These are phyloP conservation scores for Ovis aries DNA, from an alignment of 2,113 vertebrate genomes.

Conservation along the genomic window ARS-UI_Ramb_v3.0 NC_056065.1:76445501-76446000, in stretches of 20 bases:
- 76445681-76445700: neutral
- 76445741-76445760: neutral
- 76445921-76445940: neutral
- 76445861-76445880: neutral
- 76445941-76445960: too few relatives aligned
- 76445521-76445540: neutral
- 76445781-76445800: rapidly evolving
- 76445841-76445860: neutral
- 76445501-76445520: neutral
- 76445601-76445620: neutral
- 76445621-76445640: neutral
- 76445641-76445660: neutral
- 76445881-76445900: neutral
- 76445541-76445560: neutral
- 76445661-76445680: neutral
- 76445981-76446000: neutral
- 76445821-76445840: neutral
- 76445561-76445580: neutral
- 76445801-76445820: neutral
- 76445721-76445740: neutral
- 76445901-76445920: neutral
- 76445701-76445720: neutral
- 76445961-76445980: neutral
- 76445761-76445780: neutral
- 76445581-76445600: neutral